Percentiles rank a stretch among this genome's conserved stretches.
phyloP scores from a whole-genome alignment of 64 coral and sea anemone species.

The Acropora tenuis region DNA sequence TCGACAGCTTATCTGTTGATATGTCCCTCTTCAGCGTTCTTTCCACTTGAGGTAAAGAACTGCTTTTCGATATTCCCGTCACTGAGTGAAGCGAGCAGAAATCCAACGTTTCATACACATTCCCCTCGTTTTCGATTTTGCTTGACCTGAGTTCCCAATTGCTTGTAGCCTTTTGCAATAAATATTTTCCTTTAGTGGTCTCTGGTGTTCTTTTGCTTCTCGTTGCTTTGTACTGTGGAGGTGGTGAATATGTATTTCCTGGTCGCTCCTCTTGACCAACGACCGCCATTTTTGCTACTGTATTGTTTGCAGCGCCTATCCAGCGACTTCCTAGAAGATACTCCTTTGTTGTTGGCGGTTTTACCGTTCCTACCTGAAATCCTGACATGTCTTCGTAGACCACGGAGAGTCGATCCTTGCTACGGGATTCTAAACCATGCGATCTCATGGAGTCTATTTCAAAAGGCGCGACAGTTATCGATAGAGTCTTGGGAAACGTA shows the following conservation, averaged over 20 bases:
- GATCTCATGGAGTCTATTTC: background rate
- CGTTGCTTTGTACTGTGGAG: background rate
- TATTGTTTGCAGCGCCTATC: too few relatives aligned
- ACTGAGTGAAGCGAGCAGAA: background rate
- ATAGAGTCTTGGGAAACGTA: slow-evolving; percentile 12
- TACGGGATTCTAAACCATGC: background rate
- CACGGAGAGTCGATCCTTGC: background rate
- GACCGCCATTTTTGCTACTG: background rate
- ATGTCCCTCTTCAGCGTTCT: slow-evolving; percentile 8
- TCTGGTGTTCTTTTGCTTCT: background rate
- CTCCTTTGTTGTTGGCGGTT: background rate
- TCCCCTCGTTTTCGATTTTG: background rate
- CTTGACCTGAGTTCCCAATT: background rate
- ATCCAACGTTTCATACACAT: slow-evolving; percentile 10
- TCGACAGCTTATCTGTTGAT: background rate
- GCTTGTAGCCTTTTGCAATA: slow-evolving; percentile 17
- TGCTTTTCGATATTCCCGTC: background rate
- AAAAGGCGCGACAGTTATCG: slow-evolving; percentile 16
- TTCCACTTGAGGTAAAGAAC: background rate
- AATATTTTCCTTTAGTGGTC: background rate
- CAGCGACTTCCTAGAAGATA: background rate
- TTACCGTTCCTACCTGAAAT: background rate
- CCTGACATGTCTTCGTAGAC: slow-evolving; percentile 43
- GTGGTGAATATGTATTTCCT: slow-evolving; percentile 21
- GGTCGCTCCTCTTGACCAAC: background rate